These are phyloP conservation scores for Piaya cayana DNA, from an alignment of 2,113 vertebrate genomes.

Conservation along the genomic window DNA sequence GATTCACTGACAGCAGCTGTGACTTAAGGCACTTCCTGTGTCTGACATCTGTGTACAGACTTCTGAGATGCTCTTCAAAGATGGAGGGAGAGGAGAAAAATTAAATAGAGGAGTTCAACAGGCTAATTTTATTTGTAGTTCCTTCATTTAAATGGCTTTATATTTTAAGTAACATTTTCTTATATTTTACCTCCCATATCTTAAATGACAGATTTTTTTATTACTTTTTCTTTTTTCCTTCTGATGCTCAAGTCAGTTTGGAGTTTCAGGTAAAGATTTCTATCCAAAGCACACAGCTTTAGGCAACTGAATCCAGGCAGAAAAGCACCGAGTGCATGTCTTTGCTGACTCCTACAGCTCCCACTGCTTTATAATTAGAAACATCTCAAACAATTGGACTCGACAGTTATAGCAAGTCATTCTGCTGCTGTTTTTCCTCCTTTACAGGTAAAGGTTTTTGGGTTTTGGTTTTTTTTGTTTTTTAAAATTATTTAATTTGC, in stretches of 20 bases:
- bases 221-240: too few species aligned
- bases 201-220: not conserved
- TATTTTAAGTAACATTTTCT: not conserved
- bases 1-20: not conserved
- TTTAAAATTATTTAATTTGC: constrained; percentile 4
- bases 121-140: not conserved
- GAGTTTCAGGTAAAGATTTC: not conserved
- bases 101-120: not conserved
- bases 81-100: not conserved
- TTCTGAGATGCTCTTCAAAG: not conserved
- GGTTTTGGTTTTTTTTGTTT: not conserved
- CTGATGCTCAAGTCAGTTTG: not conserved
- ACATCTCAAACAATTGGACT: not conserved
- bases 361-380: constrained; percentile 14
- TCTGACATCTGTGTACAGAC: not conserved
- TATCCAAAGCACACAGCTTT: not conserved
- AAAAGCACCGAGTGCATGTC: not conserved
- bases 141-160: not conserved
- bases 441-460: not conserved
- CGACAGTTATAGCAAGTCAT: not conserved
- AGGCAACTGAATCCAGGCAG: not conserved
- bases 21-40: not conserved
- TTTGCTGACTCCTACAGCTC: not conserved
- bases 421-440: not conserved
- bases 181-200: not conserved